phyloP scores from a whole-genome alignment of 2,113 vertebrate species.

The Laticauda colubrina region DNA sequence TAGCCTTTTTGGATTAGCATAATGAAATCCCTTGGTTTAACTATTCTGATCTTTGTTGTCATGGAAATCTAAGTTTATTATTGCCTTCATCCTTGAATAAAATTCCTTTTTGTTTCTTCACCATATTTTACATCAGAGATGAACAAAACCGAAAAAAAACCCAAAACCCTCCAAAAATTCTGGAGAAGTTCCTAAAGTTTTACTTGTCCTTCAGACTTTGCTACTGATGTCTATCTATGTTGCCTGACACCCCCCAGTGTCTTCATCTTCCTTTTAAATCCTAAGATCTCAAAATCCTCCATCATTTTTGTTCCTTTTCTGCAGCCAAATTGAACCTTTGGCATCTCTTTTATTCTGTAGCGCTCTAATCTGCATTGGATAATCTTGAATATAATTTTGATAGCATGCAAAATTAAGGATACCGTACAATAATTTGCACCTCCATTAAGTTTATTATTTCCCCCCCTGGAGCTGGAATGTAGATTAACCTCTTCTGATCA shows the following conservation, averaged over 20 bases:
- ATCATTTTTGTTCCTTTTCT: not conserved
- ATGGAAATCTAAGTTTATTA: not conserved
- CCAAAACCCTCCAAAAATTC: not conserved
- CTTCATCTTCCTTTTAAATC: not conserved
- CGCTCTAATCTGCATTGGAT: not conserved
- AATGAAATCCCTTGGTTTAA: not conserved
- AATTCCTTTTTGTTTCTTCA: not conserved
- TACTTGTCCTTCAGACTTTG: not conserved
- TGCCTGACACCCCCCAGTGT: not conserved
- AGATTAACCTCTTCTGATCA: not conserved
- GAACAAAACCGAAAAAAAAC: not conserved
- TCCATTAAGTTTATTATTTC: not conserved
- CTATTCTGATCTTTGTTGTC: not conserved
- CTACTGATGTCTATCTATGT: not conserved
- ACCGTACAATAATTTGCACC: not conserved
- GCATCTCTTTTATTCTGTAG: not conserved
- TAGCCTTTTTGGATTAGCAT: not conserved
- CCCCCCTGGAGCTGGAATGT: not conserved
- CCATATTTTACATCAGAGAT: not conserved
- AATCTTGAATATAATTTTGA: not conserved
- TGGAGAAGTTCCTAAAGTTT: not conserved
- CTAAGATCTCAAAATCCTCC: not conserved
- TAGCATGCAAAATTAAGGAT: not conserved
- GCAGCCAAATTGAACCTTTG: not conserved
- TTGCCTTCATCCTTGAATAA: not conserved